Conservation (phyloP, 2,113 vertebrate genomes). For the Brachyhypopomus gauderio region DNA sequence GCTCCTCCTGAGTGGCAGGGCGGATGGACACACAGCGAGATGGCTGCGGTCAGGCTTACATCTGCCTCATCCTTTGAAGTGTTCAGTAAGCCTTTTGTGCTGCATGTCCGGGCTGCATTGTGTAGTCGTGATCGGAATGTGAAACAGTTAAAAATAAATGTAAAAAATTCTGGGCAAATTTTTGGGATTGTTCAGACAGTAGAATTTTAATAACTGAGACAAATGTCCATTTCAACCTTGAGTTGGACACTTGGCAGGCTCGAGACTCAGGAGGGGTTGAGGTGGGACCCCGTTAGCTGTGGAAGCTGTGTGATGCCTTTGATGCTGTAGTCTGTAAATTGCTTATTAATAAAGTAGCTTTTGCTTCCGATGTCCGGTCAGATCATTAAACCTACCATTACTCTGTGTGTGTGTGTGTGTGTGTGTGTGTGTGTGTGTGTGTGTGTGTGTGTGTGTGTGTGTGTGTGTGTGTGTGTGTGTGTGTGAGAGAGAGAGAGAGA, state of each 20-base stretch:
- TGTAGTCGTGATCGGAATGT: background rate
- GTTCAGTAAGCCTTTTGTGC: background rate
- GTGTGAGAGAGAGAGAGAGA: too few species aligned
- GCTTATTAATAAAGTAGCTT: conserved; percentile 1
- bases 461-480: conserved; percentile 13
- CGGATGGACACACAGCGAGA: background rate
- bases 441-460: conserved; percentile 13
- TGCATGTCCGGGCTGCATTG: background rate
- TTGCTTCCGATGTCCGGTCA: background rate
- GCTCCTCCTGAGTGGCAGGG: conserved; percentile 37
- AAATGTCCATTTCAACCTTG: background rate
- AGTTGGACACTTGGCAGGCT: background rate
- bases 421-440: conserved; percentile 19
- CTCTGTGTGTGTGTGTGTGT: conserved; percentile 3
- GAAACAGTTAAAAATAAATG: background rate
- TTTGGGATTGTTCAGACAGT: background rate
- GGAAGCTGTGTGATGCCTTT: background rate
- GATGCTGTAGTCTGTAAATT: background rate
- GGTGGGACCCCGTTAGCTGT: background rate
- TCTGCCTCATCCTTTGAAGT: background rate
- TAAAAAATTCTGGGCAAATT: too few species aligned
- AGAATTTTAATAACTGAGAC: background rate
- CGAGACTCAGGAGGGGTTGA: background rate
- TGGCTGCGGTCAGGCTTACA: background rate
- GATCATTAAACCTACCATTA: background rate